phyloP scores from a whole-genome alignment of 2,888 invertebrate species.

The Lepas anatifera region DNA sequence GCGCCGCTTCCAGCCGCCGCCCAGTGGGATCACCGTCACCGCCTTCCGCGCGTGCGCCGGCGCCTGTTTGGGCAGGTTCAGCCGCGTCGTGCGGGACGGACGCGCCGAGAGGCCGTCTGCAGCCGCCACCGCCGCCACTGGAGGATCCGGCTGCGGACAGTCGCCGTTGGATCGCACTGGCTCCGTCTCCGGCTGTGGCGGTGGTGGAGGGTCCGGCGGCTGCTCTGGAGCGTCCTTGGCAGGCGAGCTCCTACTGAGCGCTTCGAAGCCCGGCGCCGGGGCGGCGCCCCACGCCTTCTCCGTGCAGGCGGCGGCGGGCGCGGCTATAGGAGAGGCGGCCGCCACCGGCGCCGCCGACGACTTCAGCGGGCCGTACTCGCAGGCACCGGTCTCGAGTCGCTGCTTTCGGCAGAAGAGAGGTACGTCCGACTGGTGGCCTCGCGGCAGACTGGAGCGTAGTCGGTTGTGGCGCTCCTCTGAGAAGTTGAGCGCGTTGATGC shows the following conservation, averaged over 20 bases:
- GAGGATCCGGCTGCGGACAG: too few species aligned
- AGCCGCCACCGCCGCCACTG: neutral
- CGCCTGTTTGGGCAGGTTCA: neutral
- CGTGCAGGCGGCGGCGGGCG: neutral
- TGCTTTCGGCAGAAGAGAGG: constrained; percentile 9
- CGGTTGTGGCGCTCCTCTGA: constrained; percentile 53
- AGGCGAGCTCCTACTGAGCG: neutral
- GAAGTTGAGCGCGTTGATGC: constrained; percentile 64
- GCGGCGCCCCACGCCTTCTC: neutral
- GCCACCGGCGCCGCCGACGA: neutral
- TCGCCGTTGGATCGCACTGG: too few species aligned
- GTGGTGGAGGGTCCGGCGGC: neutral
- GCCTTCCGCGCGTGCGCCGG: neutral
- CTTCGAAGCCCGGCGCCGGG: neutral
- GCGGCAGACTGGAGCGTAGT: constrained; percentile 54
- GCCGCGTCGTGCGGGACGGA: too few species aligned
- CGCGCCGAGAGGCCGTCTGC: neutral
- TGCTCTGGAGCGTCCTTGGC: neutral
- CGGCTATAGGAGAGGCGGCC: neutral
- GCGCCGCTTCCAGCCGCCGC: constrained; percentile 12
- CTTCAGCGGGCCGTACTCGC: neutral
- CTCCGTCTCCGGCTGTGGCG: too few species aligned
- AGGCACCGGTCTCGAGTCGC: constrained; percentile 4
- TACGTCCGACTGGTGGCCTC: constrained; percentile 41
- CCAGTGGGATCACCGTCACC: neutral